Base-by-base conservation (phyloP, 2,888 invertebrate genomes). In the Bellardia bayeri region DNA sequence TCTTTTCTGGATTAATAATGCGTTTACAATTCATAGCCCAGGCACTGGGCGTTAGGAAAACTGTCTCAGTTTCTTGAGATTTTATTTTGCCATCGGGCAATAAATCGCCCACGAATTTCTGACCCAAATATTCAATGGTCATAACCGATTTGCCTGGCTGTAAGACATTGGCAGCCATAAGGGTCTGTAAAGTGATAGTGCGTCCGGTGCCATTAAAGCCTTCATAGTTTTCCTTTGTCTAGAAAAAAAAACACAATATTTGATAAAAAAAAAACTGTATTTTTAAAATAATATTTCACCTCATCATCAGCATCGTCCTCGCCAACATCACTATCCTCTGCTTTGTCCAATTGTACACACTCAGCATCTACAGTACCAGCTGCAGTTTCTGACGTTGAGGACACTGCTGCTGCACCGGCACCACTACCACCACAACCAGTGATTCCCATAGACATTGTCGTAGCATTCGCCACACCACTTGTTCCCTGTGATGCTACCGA, bases 1-100 rank as follows among this genome's bases (percentile, higher is more conserved):
- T 97, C 93, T 98, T 98, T 88, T 97, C 97, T 0, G 98, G 98
- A 93, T 98, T 98, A 74, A 98, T 97, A 82, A 98, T 97, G 89
- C 97, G 95, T 92, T 98, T 98, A 91, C 98, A 98, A 91, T 98
- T 97, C 92, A 97, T 97, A 0, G 98, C 98, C 98, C 98, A 98
- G 2, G 98, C 97, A 90, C 97, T 98, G 2, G 98, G 98, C 1
- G 98, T 97, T 88, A 97, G 96, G 93, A 98, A 98, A 90, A 97
- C 95, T 87, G 97, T 96, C 92, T 97, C 97, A 54, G 97, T 97
- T 93, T 98, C 98, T 93, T 97, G 97, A 16, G 97, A 97, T 93
- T 96, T 96, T 82, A 98, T 98, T 95, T 97, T 97, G 14, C 98
- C 98, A 95, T 97, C 97, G 56, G 96, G 94, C 91, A 98, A 94